phyloP scores from a whole-genome alignment of 2,113 vertebrate species.

The Circaetus cinerascens region DNA sequence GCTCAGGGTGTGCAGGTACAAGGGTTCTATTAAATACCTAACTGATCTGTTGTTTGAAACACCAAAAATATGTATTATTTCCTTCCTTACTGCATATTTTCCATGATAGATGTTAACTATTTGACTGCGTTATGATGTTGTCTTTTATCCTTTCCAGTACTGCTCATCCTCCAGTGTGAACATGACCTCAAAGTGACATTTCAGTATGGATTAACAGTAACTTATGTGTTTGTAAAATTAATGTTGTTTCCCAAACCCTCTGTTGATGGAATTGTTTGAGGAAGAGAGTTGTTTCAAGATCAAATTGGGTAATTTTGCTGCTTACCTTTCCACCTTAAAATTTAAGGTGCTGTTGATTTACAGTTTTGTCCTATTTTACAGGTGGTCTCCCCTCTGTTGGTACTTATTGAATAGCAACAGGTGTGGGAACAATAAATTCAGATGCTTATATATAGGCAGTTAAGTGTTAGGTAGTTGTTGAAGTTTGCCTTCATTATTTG shows the following conservation, averaged over 20 bases:
- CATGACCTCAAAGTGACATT: not conserved
- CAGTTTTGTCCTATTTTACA: not conserved
- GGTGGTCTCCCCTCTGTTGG: not conserved
- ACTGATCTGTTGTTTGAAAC: not conserved
- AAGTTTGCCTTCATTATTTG: not conserved
- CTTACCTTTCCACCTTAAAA: not conserved
- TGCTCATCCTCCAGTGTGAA: not conserved
- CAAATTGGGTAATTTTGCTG: not conserved
- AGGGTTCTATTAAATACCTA: not conserved
- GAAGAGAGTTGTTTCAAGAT: not conserved
- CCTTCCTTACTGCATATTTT: not conserved
- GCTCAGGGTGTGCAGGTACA: not conserved
- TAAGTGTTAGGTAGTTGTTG: not conserved
- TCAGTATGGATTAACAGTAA: not conserved
- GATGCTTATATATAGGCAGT: not conserved
- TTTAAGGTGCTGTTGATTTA: not conserved
- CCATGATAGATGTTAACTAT: not conserved
- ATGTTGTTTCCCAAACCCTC: not conserved
- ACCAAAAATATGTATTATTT: not conserved
- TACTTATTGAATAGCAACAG: not conserved
- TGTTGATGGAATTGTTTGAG: not conserved
- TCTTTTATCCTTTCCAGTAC: not conserved
- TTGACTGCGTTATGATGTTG: accelerated
- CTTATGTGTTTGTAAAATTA: not conserved
- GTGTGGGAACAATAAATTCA: not conserved